Evolutionary conservation across 2,888 invertebrate genomes (phyloP), one percentile per base, ranked within the genome.

Genomic region (Automeris io): DNA sequence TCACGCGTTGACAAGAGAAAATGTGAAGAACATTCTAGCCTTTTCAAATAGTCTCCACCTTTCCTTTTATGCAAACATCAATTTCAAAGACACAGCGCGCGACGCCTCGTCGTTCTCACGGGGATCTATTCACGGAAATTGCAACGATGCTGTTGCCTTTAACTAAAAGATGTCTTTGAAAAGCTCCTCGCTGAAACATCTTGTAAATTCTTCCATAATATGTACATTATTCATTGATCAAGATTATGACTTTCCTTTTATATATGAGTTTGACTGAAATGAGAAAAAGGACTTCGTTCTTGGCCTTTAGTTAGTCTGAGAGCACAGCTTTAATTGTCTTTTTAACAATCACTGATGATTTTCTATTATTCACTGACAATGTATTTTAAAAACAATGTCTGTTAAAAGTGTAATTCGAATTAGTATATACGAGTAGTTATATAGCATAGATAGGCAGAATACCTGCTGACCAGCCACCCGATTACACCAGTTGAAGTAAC

Each of bases 391-490:
- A n/a, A n/a, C n/a, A n/a, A n/a, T n/a, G n/a, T n/a, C n/a, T n/a
- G n/a, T n/a, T n/a, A n/a, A n/a, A n/a, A n/a, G n/a, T n/a, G n/a
- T n/a, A n/a, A n/a, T n/a, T n/a, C n/a, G n/a, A n/a, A n/a, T n/a
- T n/a, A n/a, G n/a, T n/a, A n/a, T n/a, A n/a, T n/a, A n/a, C n/a
- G n/a, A n/a, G n/a, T n/a, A n/a, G n/a, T n/a, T n/a, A n/a, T n/a
- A n/a, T n/a, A n/a, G n/a, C n/a, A n/a, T n/a, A n/a, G n/a, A n/a
- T n/a, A n/a, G n/a, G n/a, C n/a, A 34, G 1, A 45, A 5, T 35
- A 86, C 86, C 71, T 86, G 40, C 60, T 45, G 24, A 73, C 61
- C 5, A 86, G 63, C 86, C 86, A 86, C 31, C 86, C 86, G 39
- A 83, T 60, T 37, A 64, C 21, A 8, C 83, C 81, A 2, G 75